These are phyloP conservation scores for Elachura formosa DNA, from an alignment of 2,113 vertebrate genomes.

Conservation along the genomic window DNA sequence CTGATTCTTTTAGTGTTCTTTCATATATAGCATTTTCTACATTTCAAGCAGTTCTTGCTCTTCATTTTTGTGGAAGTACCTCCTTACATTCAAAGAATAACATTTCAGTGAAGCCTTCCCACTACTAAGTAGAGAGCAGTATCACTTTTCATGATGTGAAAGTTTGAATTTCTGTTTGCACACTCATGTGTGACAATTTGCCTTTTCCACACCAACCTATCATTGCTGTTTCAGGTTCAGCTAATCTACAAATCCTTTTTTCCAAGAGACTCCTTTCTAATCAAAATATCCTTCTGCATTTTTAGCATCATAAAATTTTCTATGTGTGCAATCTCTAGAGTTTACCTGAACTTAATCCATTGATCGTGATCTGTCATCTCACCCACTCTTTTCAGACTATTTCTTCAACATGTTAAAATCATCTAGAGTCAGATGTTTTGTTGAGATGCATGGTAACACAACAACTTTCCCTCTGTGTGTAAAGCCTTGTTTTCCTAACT, in stretches of 20 bases:
- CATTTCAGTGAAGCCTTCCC: not conserved
- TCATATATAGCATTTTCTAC: not conserved
- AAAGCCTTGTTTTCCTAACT: not conserved
- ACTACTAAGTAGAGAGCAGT: not conserved
- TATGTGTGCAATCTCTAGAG: not conserved
- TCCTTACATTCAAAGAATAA: not conserved
- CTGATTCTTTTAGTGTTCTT: not conserved
- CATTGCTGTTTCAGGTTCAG: not conserved
- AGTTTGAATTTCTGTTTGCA: not conserved
- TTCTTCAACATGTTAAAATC: not conserved
- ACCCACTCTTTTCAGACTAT: not conserved
- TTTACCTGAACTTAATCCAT: not conserved
- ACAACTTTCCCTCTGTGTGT: not conserved
- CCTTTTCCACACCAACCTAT: not conserved
- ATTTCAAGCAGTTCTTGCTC: not conserved
- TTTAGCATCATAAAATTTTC: not conserved
- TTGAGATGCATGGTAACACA: not conserved
- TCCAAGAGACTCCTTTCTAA: not conserved
- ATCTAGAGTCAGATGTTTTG: not conserved
- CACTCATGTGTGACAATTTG: not conserved
- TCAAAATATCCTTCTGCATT: not conserved
- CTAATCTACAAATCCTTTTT: not conserved
- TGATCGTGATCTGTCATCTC: not conserved
- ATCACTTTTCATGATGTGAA: not conserved
- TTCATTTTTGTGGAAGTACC: not conserved